Base-by-base conservation (phyloP, 2,888 invertebrate genomes). In the Colletes collaris region DNA sequence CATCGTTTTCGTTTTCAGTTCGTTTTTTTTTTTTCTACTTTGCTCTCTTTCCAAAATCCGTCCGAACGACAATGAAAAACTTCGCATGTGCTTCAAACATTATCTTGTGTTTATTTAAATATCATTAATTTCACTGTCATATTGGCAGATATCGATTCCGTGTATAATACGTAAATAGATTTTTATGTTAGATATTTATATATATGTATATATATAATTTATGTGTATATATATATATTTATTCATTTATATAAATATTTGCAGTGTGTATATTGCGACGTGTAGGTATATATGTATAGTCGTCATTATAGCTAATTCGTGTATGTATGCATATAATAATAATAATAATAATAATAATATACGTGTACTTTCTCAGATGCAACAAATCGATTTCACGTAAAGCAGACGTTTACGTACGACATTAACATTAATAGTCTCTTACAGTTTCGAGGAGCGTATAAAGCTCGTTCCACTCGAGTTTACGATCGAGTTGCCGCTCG, bases 321-420 rank as follows among this genome's bases (percentile, higher is more conserved):
- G 58, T 68, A 70, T 68, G 67, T 70, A 55, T 64, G 37, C 78
- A 64, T 79, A 59, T 70, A 56, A 62, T 62, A 65, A 37, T 53
- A 16, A 19, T 72, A 49, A 60, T 73, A 46, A 62, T 63, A 52
- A 69, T 76, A 70, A 67, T 72, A 76, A 58, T 68, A 72, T 81
- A 76, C 77, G 76, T 84, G 80, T 82, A 83, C 82, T 88, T 85
- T 86, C 83, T 84, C 84, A 84, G 83, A 86, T 88, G 87, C 80
- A 86, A 86, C 80, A 84, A 87, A 85, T 86, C 76, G 76, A 83
- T 85, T 81, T 85, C 81, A 84, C 83, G 81, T 83, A 80, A 82
- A 85, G 76, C 73, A 86, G 83, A 86, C 81, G 76, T 86, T 86
- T 84, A 83, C 75, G 82, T 81, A 81, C 79, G 81, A 79, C 76